A percentile compares a stretch with the other conserved stretches of the same genome.
Conservation (phyloP, 1,140 invertebrate species). For the Formica selysi region DNA sequence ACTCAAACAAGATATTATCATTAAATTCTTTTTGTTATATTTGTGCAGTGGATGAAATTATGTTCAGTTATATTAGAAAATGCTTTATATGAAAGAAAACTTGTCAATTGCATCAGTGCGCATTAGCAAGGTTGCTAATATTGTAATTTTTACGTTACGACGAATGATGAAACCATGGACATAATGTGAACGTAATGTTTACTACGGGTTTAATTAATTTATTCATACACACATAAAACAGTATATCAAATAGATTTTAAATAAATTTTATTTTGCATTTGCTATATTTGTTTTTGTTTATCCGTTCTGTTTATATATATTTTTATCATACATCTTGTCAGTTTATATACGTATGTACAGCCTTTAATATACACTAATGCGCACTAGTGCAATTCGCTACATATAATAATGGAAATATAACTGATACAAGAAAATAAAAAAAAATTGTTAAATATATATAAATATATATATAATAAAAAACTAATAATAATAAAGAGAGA, state of each 20-base stretch:
- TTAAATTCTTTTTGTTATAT: constrained; percentile 1
- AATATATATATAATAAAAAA: background rate
- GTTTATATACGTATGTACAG: background rate
- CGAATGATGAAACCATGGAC: background rate
- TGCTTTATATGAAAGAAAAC: background rate
- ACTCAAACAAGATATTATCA: background rate
- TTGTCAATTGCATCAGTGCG: background rate
- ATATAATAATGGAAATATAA: constrained; percentile 5
- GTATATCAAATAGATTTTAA: background rate
- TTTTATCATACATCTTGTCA: background rate
- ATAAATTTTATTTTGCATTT: background rate
- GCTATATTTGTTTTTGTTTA: background rate
- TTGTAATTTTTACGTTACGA: constrained; percentile 6
- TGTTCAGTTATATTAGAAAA: background rate
- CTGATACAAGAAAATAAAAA: constrained; percentile 6
- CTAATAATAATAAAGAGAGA: background rate
- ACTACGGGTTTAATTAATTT: background rate
- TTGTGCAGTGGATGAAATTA: constrained; percentile 8
- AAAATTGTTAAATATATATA: too few species aligned
- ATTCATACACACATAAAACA: too few species aligned
- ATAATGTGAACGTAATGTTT: background rate
- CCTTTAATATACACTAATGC: background rate
- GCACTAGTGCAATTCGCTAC: background rate
- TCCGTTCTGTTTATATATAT: background rate
- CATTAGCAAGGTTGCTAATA: background rate